A percentile compares a stretch with the other conserved stretches of the same genome.
These are phyloP conservation scores for Sebastes oblongus DNA, from an alignment of 2,797 vertebrate genomes.

Conservation along the genomic window DNA sequence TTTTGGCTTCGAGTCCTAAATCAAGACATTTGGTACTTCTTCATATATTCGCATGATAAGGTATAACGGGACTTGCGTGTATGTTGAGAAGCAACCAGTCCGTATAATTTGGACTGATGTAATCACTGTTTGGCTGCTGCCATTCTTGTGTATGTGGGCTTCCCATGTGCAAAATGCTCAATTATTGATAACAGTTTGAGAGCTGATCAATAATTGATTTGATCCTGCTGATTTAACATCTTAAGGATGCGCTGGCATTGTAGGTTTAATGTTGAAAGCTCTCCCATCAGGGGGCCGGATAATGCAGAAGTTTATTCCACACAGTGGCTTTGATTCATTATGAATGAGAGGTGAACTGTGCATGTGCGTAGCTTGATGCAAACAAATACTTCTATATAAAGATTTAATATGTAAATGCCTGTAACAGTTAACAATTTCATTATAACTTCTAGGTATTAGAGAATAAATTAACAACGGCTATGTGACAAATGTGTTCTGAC, in stretches of 20 bases:
- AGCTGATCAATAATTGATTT: constrained; percentile 66
- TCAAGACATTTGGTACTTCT: not conserved
- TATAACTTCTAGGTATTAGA: not conserved
- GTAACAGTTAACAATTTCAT: not conserved
- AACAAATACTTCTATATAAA: not conserved
- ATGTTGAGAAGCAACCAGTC: not conserved
- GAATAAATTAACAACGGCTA: not conserved
- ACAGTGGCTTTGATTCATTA: constrained; percentile 61
- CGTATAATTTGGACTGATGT: not conserved
- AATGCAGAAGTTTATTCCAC: constrained; percentile 25
- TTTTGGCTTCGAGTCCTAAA: not conserved
- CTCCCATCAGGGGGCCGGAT: not conserved
- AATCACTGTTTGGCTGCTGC: not conserved
- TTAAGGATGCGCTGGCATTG: constrained; percentile 33
- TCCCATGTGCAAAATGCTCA: constrained; percentile 39
- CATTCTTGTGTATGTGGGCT: constrained; percentile 10
- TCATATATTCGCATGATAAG: not conserved
- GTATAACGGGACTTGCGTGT: not conserved
- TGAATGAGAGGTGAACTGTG: constrained; percentile 50
- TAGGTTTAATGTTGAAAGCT: constrained; percentile 30
- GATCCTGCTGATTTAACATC: constrained; percentile 46
- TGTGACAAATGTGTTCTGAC: constrained; percentile 9
- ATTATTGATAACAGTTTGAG: constrained; percentile 61
- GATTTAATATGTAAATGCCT: not conserved
- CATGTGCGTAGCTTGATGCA: not conserved